A percentile compares a stretch with the other conserved stretches of the same genome.
Evolutionary conservation across 2,113 vertebrate genomes (phyloP).

Genomic region (Pyxicephalus adspersus): DNA sequence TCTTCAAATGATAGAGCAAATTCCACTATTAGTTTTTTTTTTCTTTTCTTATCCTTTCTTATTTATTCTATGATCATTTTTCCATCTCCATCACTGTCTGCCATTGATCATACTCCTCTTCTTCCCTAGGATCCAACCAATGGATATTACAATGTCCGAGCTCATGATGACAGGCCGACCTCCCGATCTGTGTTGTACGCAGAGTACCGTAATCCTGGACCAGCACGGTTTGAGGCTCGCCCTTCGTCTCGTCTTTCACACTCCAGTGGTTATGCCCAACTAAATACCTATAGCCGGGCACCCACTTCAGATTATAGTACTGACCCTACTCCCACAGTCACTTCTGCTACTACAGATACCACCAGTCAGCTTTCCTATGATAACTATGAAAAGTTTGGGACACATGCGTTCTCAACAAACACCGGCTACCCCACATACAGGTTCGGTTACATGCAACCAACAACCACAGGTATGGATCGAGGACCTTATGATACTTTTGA

Average conservation of each 20-base stretch:
- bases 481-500: conserved; percentile 72
- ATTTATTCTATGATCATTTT: conserved; percentile 19
- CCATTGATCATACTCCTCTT: conserved; percentile 27
- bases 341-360: conserved; percentile 66
- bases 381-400: conserved; percentile 85
- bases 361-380: conserved; percentile 85
- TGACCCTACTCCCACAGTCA: conserved; percentile 58
- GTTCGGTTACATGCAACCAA: conserved; percentile 81
- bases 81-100: not conserved
- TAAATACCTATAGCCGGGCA: conserved; percentile 80
- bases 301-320: conserved; percentile 66
- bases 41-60: not conserved
- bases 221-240: conserved; percentile 83
- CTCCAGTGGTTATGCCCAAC: conserved; percentile 87
- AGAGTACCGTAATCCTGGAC: conserved; percentile 81
- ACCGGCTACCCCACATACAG: conserved; percentile 79
- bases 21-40: not conserved
- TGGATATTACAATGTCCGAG: conserved; percentile 94
- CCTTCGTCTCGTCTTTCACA: conserved; percentile 88
- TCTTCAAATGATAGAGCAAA: not conserved
- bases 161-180: conserved; percentile 86
- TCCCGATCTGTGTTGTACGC: conserved; percentile 84
- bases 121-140: conserved; percentile 88
- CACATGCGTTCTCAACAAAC: conserved; percentile 72
- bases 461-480: conserved; percentile 66